Percentiles rank a stretch among this genome's conserved stretches.
These are phyloP conservation scores for Delphinapterus leucas DNA, from an alignment of 2,113 vertebrate species.

Conservation along the genomic window DNA sequence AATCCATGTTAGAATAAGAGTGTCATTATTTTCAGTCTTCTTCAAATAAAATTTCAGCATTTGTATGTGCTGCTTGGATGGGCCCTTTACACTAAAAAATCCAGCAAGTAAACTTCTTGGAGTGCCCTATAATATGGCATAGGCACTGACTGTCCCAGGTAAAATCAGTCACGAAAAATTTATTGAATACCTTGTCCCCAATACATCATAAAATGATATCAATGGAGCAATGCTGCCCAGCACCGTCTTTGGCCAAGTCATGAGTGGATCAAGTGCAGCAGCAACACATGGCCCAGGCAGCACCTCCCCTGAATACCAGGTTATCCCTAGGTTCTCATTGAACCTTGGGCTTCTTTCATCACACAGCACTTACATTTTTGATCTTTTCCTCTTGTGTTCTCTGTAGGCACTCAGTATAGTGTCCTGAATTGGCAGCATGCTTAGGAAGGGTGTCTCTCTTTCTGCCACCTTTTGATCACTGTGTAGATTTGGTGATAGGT, in stretches of 20 bases:
- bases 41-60: slow-evolving; percentile 3
- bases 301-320: not conserved
- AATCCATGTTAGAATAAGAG: not conserved
- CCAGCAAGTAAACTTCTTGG: not conserved
- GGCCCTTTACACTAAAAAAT: not conserved
- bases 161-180: not conserved
- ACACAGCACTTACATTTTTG: not conserved
- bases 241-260: not conserved
- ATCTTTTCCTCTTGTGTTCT: not conserved
- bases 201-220: not conserved
- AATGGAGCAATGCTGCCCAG: too few relatives aligned
- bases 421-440: not conserved
- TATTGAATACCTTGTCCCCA: not conserved
- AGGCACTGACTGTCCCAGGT: not conserved
- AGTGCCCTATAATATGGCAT: not conserved
- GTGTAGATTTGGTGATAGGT: not conserved
- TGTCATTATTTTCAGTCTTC: not conserved
- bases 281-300: not conserved
- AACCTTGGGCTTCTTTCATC: not conserved
- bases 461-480: not conserved
- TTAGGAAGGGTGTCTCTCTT: not conserved
- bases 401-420: not conserved
- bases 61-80: not conserved
- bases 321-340: not conserved
- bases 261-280: rapidly evolving